Percentiles rank a stretch among this genome's conserved stretches.
phyloP scores from a whole-genome alignment of 1,140 invertebrate species.

The Trialeurodes vaporariorum region DNA sequence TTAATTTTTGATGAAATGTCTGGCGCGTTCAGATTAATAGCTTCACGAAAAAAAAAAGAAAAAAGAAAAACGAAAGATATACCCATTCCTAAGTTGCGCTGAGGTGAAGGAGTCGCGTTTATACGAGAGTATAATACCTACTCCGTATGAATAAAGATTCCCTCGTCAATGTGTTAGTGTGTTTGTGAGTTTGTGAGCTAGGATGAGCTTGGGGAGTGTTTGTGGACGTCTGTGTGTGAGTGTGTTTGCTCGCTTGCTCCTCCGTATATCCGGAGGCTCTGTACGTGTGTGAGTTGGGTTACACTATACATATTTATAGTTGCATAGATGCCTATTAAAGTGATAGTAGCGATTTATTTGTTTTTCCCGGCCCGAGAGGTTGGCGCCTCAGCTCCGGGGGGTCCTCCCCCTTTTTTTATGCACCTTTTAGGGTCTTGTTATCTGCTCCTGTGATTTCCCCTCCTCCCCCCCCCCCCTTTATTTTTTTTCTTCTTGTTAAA shows the following conservation, averaged over 20 bases:
- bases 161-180: no score
- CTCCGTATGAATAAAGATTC: no score
- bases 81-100: no score
- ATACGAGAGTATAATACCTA: no score
- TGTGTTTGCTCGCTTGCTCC: background rate
- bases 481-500: no score
- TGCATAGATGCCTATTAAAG: background rate
- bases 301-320: constrained; percentile 1
- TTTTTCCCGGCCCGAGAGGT: background rate
- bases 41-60: background rate
- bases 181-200: no score
- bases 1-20: background rate
- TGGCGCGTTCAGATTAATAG: background rate
- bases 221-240: no score
- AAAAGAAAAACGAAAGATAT: no score
- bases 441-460: background rate
- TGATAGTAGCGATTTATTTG: background rate
- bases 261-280: background rate
- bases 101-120: no score
- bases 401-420: background rate
- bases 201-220: no score
- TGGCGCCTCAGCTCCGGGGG: background rate
- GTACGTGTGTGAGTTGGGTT: background rate
- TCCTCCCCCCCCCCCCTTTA: background rate
- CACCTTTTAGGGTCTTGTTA: background rate